Evolutionary conservation across 2,888 invertebrate species (phyloP), one percentile per base, ranked within the genome.

Genomic region (Cheiracanthium punctorium): DNA sequence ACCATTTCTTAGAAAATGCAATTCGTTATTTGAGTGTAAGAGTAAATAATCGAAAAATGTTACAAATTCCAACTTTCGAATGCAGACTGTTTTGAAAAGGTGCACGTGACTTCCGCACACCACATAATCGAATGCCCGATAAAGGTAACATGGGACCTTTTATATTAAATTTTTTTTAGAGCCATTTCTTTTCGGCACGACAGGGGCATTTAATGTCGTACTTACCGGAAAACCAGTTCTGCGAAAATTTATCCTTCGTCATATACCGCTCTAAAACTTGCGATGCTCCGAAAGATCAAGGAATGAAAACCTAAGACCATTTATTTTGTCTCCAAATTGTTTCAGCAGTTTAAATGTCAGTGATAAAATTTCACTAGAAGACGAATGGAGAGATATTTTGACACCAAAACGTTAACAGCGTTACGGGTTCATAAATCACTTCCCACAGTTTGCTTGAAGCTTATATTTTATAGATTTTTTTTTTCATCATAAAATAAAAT

Each of bases 311-410:
- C 29, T 24, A 52, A 76, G 75, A 76, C 64, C 82, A 82, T 82
- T 76, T 75, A 82, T 82, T 82, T 82, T 75, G 70, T 75, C 73
- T 75, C 73, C 29, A 76, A 82, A 82, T 82, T 82, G 82, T 71
- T 82, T 75, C 72, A 82, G 75, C 65, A 76, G 75, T 75, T 75
- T 52, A 43, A 64, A 73, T 48, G 73, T 73, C 75, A 73, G 81
- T 76, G 82, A 82, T 82, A 76, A 76, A 82, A 82, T 76, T 70
- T 82, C 82, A 17, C 73, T 76, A 41, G 28, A 82, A 82, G 82
- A 82, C 73, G 82, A 76, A 82, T 82, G 82, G 52, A 82, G 52
- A 75, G 71, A 30, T 71, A 75, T 76, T 82, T 82, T 82, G 82
- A 71, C 82, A 82, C 75, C 41, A 41, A 76, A 64, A 82, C 70